These are phyloP conservation scores for Yponomeuta sedellus DNA, from an alignment of 2,888 invertebrate species.

Conservation along the genomic window DNA sequence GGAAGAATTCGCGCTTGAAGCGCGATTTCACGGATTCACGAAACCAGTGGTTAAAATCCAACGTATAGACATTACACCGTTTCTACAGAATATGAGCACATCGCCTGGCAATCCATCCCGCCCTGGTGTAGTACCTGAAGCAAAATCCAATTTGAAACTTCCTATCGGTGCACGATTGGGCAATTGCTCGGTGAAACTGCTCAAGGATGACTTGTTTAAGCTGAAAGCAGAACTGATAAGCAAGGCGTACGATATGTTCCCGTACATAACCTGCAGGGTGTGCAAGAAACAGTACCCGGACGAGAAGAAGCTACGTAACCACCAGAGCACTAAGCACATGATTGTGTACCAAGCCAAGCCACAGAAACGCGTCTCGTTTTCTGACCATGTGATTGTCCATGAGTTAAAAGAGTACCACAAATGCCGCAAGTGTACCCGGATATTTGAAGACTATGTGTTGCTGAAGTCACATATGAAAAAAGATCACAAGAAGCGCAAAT, in stretches of 20 bases:
- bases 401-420: conserved; percentile 55
- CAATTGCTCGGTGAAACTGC: conserved; percentile 40
- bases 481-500: conserved; percentile 56
- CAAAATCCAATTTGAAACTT: neutral
- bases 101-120: neutral
- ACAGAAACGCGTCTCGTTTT: conserved; percentile 57
- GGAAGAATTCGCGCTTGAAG: conserved; percentile 34
- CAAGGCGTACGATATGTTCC: conserved; percentile 9
- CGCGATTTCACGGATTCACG: conserved; percentile 41
- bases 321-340: conserved; percentile 54
- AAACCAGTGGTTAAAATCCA: conserved; percentile 42
- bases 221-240: conserved; percentile 29
- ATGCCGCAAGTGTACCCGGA: conserved; percentile 57
- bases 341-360: conserved; percentile 41
- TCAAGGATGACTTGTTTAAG: conserved; percentile 38
- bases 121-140: neutral
- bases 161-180: conserved; percentile 15
- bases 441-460: conserved; percentile 46
- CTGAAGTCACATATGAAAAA: conserved; percentile 49
- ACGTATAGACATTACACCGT: conserved; percentile 46
- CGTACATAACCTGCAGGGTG: conserved; percentile 44
- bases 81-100: conserved; percentile 26
- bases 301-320: conserved; percentile 48
- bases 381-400: conserved; percentile 56
- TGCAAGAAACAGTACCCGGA: conserved; percentile 51